Conservation (phyloP, 2,797 vertebrate genomes). For the Triplophysa yarkandensis region DNA sequence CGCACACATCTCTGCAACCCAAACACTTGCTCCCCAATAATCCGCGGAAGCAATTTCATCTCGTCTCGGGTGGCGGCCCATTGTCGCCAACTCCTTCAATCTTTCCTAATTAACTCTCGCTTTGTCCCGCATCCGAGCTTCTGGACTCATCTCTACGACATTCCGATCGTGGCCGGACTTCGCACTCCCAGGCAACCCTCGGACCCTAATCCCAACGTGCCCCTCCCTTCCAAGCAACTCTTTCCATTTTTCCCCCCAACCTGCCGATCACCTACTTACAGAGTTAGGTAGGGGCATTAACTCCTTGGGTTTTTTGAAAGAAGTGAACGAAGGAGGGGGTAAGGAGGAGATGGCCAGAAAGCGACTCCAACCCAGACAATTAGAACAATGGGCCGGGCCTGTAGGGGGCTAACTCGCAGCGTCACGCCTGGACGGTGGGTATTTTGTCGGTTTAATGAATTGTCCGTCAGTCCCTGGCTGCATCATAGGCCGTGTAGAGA, state of each 20-base stretch:
- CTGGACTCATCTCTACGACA: conserved; percentile 92
- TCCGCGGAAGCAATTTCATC: conserved; percentile 94
- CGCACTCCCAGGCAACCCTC: conserved; percentile 92
- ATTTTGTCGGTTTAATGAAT: conserved; percentile 99
- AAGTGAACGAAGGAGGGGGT: conserved; percentile 70
- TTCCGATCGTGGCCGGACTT: conserved; percentile 89
- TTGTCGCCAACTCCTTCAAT: conserved; percentile 86
- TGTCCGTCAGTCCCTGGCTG: conserved; percentile 98
- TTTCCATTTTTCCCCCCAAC: conserved; percentile 79
- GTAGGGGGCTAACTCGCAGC: conserved; percentile 98
- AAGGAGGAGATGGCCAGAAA: conserved; percentile 80
- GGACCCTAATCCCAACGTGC: conserved; percentile 79
- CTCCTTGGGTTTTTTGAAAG: conserved; percentile 75
- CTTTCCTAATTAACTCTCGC: conserved; percentile 94
- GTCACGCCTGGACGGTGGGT: conserved; percentile 98
- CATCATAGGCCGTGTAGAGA: conserved; percentile 90
- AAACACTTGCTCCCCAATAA: conserved; percentile 85
- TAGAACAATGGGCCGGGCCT: conserved; percentile 93
- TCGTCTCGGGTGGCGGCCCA: conserved; percentile 83
- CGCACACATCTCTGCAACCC: conserved; percentile 68
- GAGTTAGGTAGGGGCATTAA: conserved; percentile 91
- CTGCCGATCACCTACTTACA: conserved; percentile 95
- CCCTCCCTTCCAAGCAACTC: conserved; percentile 79
- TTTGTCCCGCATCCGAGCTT: conserved; percentile 83
- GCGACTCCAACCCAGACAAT: conserved; percentile 88